These are phyloP conservation scores for Kryphioiulus occultus DNA, from an alignment of 2,888 invertebrate species.

Conservation along the genomic window DNA sequence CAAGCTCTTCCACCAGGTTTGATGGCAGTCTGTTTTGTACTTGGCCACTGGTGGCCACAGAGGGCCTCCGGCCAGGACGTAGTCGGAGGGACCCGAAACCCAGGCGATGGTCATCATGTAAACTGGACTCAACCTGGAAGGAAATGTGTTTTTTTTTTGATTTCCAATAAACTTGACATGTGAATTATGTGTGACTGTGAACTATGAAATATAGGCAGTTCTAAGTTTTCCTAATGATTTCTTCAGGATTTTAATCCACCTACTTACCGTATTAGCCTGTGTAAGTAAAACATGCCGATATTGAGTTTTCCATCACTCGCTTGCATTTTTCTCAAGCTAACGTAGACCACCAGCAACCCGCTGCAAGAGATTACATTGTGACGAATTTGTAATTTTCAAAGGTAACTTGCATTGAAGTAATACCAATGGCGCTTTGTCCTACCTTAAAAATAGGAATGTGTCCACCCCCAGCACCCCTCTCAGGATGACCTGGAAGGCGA, in stretches of 20 bases:
- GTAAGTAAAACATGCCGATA: constrained; percentile 15
- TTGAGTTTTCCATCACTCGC: neutral
- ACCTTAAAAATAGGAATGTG: constrained; percentile 51
- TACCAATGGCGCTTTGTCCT: neutral
- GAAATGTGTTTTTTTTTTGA: no score
- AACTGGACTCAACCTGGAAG: constrained; percentile 30
- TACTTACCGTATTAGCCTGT: constrained; percentile 4
- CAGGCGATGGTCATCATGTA: constrained; percentile 43
- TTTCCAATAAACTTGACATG: no score
- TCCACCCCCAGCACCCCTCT: constrained; percentile 46
- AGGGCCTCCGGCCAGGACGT: neutral
- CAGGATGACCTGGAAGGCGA: constrained; percentile 41
- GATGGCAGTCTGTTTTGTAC: constrained; percentile 39
- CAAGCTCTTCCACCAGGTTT: constrained; percentile 45
- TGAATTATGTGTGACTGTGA: no score
- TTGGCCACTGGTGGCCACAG: constrained; percentile 3
- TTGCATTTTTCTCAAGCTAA: constrained; percentile 2
- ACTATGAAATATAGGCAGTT: no score
- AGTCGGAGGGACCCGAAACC: constrained; percentile 43
- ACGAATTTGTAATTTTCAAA: neutral
- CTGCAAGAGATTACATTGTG: neutral
- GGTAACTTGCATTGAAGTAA: neutral
- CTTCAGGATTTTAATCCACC: no score
- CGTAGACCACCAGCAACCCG: constrained; percentile 42
- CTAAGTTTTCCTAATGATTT: no score